Evolutionary conservation across 2,797 vertebrate species (phyloP), one percentile per base, ranked within the genome.

Genomic region (Anniella stebbinsi): DNA sequence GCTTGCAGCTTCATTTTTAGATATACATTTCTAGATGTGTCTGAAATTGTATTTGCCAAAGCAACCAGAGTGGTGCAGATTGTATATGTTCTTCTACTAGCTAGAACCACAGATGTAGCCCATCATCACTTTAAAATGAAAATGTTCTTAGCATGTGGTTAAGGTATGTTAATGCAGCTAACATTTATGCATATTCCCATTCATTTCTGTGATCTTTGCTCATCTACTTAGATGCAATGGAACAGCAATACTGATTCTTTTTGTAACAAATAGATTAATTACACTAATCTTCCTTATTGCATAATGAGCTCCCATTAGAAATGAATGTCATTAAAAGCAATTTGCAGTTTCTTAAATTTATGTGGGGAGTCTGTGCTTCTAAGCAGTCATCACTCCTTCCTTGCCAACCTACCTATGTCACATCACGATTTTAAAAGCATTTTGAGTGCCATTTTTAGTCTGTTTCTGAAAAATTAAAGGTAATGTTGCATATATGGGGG

Each of bases 251-350:
- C 51, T 88, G 30, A 38, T 57, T 36, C 84, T 67, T 92, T 93
- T 86, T 93, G 57, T 36, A 91, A 92, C 67, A 93, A 94, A 85
- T 69, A 72, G 36, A 90, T 84, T 93, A 84, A 94, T 96, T 95
- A 45, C 0, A 9, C 25, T 18, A 2, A 85, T 87, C 92, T 92
- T 93, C 80, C 93, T 81, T 91, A 84, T 95, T 91, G 87, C 41
- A 93, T 45, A 86, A 18, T 90, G 45, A 89, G 86, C 93, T 96
- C 90, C 88, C 92, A 1, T 73, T 93, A 93, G 93, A 95, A 93
- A 38, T 87, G 75, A 90, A 91, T 75, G 67, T n/a, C 48, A 57
- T 60, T 95, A 94, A 91, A 92, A 95, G 91, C 80, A 83, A 25
- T 25, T 38, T 89, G 84, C 91, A 80, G 86, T 91, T 91, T 76